Conservation (phyloP, 1,140 invertebrate species). For the Lucilia sericata region DNA sequence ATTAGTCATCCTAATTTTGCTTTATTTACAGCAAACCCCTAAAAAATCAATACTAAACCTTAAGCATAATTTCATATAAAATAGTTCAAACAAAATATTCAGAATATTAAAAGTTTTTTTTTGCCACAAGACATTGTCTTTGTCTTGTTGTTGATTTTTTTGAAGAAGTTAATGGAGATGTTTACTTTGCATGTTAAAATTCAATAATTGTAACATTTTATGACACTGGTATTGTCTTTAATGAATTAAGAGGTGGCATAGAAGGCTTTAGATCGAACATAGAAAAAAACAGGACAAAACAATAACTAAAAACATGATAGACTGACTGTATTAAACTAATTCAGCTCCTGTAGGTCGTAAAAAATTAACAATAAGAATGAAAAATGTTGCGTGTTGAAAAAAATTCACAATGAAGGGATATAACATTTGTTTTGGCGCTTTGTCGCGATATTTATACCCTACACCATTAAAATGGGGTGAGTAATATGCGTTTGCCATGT, state of each 20-base stretch:
- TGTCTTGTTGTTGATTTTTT: not conserved
- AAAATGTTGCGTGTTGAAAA: not conserved
- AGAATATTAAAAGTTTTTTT: not conserved
- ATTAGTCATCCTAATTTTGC: not conserved
- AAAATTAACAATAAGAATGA: not conserved
- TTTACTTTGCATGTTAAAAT: constrained; percentile 13
- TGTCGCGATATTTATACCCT: not conserved
- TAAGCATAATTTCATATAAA: constrained; percentile 6
- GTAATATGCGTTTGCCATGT: too few relatives aligned
- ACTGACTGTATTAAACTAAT: not conserved
- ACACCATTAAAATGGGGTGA: too few relatives aligned
- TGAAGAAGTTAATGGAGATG: constrained; percentile 13
- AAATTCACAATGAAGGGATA: not conserved
- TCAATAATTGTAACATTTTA: constrained; percentile 7
- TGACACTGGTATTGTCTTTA: constrained; percentile 8
- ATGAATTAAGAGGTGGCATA: not conserved
- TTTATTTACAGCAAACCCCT: not conserved
- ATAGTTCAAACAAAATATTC: not conserved
- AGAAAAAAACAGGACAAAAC: not conserved
- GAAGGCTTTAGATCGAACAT: not conserved
- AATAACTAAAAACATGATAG: not conserved
- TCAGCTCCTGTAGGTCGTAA: too few relatives aligned
- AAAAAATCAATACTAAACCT: not conserved
- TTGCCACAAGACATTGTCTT: not conserved
- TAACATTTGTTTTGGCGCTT: not conserved